phyloP scores from a whole-genome alignment of 1,140 invertebrate genomes.

The Hyles euphorbiae region DNA sequence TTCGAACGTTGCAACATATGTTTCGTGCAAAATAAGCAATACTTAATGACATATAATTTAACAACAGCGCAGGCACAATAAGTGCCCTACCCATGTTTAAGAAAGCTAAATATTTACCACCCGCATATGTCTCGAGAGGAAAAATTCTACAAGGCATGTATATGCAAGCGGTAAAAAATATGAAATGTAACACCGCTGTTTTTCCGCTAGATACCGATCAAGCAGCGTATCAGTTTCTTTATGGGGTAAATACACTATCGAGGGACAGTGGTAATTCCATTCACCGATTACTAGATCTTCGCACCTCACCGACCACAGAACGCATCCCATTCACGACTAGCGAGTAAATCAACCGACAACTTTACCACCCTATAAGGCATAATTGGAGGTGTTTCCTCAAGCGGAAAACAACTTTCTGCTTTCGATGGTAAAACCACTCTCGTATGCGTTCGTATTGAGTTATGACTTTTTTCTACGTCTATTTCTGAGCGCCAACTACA shows the following conservation, averaged over 20 bases:
- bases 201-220: constrained; percentile 36
- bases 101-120: no score
- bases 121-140: no score
- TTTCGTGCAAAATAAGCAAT: no score
- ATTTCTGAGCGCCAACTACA: constrained; percentile 46
- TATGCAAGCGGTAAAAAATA: background rate
- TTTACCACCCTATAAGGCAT: constrained; percentile 39
- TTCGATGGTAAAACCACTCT: constrained; percentile 60
- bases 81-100: no score
- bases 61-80: no score
- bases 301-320: constrained; percentile 61
- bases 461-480: constrained; percentile 64
- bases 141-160: no score
- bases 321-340: constrained; percentile 68
- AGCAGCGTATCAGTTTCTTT: constrained; percentile 30
- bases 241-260: constrained; percentile 22
- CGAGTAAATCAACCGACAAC: constrained; percentile 66
- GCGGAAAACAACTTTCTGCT: constrained; percentile 67
- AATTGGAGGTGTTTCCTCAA: constrained; percentile 46
- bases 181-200: constrained; percentile 42
- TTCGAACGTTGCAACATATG: no score
- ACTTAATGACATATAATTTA: no score
- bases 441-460: constrained; percentile 45
- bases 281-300: constrained; percentile 66
- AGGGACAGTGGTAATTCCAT: constrained; percentile 46